Evolutionary conservation across 2,113 vertebrate genomes (phyloP).

Genomic region (Ceyx cyanopectus): DNA sequence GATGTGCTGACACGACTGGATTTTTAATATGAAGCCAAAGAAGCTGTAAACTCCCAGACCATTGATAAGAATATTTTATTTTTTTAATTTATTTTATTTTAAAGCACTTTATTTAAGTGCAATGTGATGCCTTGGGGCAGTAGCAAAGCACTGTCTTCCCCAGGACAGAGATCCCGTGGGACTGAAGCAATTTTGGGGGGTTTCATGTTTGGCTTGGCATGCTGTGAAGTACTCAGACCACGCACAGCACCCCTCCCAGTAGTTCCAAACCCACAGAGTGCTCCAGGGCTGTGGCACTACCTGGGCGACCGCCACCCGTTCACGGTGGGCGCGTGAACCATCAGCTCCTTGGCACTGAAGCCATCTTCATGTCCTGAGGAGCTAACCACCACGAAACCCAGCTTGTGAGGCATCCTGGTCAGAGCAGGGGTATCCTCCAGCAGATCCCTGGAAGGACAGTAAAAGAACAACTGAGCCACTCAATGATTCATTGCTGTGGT

Average conservation of each 20-base stretch:
- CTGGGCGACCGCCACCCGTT: slow-evolving; percentile 93
- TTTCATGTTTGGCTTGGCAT: neutral
- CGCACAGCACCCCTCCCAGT: rapidly evolving
- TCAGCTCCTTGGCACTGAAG: slow-evolving; percentile 76
- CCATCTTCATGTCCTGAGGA: no score
- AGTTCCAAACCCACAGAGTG: rapidly evolving
- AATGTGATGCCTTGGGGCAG: neutral
- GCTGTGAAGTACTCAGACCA: neutral
- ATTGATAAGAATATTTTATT: neutral
- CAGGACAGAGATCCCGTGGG: neutral
- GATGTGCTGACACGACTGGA: neutral
- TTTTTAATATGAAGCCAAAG: neutral
- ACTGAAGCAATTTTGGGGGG: neutral
- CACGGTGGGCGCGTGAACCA: slow-evolving; percentile 90
- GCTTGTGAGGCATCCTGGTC: no score
- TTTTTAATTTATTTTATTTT: neutral
- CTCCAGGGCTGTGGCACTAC: slow-evolving; percentile 56
- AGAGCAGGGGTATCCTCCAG: no score
- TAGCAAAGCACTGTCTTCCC: rapidly evolving
- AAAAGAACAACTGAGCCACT: no score
- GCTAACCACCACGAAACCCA: no score
- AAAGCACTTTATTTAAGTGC: neutral
- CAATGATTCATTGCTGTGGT: no score
- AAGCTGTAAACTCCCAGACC: neutral
- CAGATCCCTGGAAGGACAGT: no score